These are phyloP conservation scores for Hoplostethus mediterraneus DNA, from an alignment of 2,797 vertebrate genomes.

Conservation along the genomic window DNA sequence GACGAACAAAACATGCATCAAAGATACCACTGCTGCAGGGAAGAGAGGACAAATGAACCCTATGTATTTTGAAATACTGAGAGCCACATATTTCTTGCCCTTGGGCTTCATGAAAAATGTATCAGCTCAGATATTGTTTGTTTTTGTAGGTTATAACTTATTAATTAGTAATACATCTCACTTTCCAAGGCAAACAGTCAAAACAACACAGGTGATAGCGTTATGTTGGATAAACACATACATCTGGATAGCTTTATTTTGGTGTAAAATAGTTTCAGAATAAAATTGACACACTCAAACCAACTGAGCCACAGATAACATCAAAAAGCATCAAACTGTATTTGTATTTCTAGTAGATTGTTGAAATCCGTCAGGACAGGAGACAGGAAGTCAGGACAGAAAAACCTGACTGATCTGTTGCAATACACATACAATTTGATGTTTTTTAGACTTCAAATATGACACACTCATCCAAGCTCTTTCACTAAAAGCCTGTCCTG, in stretches of 20 bases:
- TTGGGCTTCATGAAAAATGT: conserved; percentile 49
- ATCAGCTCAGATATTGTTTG: conserved; percentile 43
- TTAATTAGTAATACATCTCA: neutral
- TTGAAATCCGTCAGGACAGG: neutral
- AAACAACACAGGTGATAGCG: neutral
- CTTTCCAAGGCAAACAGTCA: conserved; percentile 1
- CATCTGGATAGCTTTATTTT: too few relatives aligned
- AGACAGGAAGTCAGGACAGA: neutral
- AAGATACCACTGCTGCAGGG: conserved; percentile 25
- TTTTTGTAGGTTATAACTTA: conserved; percentile 14
- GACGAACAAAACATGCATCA: conserved; percentile 47
- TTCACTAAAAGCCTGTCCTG: too few relatives aligned
- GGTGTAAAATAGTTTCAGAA: neutral
- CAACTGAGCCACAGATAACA: neutral
- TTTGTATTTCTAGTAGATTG: neutral
- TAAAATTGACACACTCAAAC: neutral
- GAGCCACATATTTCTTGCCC: conserved; percentile 33
- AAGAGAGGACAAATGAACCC: conserved; percentile 18
- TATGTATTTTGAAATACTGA: conserved; percentile 31
- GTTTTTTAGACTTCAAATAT: neutral
- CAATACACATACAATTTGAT: too few relatives aligned
- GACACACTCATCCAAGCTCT: too few relatives aligned
- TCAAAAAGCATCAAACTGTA: neutral
- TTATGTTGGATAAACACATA: neutral
- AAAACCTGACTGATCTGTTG: too few relatives aligned